Evolutionary conservation across 1,140 invertebrate species (phyloP), one percentile per base, ranked within the genome.

Genomic region (Panagrolaimus sp.): DNA sequence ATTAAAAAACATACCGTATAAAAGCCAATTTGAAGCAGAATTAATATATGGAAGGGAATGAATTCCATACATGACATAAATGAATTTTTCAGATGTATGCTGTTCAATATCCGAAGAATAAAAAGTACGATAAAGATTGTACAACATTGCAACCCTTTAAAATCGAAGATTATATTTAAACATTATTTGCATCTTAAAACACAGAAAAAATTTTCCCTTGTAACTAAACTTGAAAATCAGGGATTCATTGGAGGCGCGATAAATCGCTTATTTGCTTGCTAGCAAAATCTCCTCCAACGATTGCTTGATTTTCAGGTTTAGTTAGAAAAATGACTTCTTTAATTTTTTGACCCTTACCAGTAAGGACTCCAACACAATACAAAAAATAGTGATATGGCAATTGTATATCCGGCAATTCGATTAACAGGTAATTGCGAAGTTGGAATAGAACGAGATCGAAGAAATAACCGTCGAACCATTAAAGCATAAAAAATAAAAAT

Each of bases 31-130:
- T 17, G 68, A 79, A 32, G 80, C 71, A 24, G 78, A 81, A 63
- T 81, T 81, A 55, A 83, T 67, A 67, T 82, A 82, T 24, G 80
- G 81, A 2, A 82, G 68, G n/a, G 81, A 75, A 58, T 82, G 80
- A 28, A 82, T 75, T 6, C 78, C 81, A 69, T 82, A 82, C 79
- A 82, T 81, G 38, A 76, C 63, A 58, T 74, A 74, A 44, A 74
- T 74, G 45, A 74, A 79, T 15, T 67, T 78, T 21, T 71, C 76
- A 10, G 78, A 67, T 44, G 70, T 67, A 44, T 45, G 24, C 48
- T 38, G 12, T 15, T 45, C 47, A n/a, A 21, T 21, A 63, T 71
- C 32, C 58, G 58, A 17, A 44, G 55, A 26, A 55, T 73, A 24
- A 26, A 73, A 38, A 67, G 67, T 71, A 15, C 66, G 46, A 15